Evolutionary conservation across 2,113 vertebrate species (phyloP), one percentile per base, ranked within the genome.

Genomic region (Arvicanthis niloticus): DNA sequence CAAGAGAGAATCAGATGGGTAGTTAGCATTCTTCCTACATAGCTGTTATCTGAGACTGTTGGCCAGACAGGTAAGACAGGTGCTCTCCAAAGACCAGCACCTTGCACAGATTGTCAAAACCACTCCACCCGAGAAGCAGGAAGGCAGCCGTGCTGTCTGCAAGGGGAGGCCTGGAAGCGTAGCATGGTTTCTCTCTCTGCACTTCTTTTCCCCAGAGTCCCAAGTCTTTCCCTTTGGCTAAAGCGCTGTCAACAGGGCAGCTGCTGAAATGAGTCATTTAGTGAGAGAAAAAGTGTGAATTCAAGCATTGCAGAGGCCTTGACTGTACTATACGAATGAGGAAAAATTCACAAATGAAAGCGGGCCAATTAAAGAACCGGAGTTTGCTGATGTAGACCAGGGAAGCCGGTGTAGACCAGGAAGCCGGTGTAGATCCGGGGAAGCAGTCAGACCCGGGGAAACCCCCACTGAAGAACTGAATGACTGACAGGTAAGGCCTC

Each of bases 1-100:
- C n/a, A 19, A 29, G 67, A 58, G 89, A 92, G 91, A 96, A 87
- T 67, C 93, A 91, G 78, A 90, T 75, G 62, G 58, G 22, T 89
- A 75, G 86, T 89, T 78, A 84, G 56, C 42, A 53, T 89, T 81
- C 88, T 87, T 89, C 9, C 7, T 68, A 9, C 1, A 84, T 34
- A 91, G 77, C 13, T 6, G 56, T 91, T 81, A 40, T 62, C 67
- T 84, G 58, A 65, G 48, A 70, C 75, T 70, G 9, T 53, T 65
- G 85, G 31, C 45, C 60, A 86, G 91, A 68, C 12, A 40, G 82
- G 88, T 48, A 51, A 58, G 93, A 51, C 34, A 81, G 91, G 11
- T 58, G n/a, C n/a, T 93, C 93, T 48, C 53, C 34, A 3, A 12
- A 89, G 89, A 90, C 4, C 22, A 42, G 84, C 48, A 40, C 84